These are phyloP conservation scores for Himalopsyche phryganea DNA, from an alignment of 1,140 invertebrate genomes.

Conservation along the genomic window DNA sequence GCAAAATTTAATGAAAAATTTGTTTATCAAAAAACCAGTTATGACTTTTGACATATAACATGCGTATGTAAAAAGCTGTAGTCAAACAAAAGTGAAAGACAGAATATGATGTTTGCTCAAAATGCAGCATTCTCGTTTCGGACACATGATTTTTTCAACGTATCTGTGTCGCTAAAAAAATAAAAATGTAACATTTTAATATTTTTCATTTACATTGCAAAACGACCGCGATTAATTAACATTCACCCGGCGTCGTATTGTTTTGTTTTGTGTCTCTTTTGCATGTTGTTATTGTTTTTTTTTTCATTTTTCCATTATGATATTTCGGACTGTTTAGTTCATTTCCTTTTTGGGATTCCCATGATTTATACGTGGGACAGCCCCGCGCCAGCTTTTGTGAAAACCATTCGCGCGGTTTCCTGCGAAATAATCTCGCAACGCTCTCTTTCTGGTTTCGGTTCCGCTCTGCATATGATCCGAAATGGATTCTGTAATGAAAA, in stretches of 20 bases:
- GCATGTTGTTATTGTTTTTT: conserved; percentile 7
- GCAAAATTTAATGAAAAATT: no score
- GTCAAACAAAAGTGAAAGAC: no score
- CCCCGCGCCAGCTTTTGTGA: conserved; percentile 1
- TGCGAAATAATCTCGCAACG: background rate
- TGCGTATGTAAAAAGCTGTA: no score
- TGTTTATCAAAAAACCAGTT: no score
- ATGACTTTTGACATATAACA: no score
- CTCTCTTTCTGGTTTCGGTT: background rate
- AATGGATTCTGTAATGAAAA: conserved; percentile 1
- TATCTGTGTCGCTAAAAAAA: background rate
- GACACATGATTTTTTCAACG: conserved; percentile 1
- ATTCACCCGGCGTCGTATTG: conserved; percentile 10
- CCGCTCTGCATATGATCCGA: background rate
- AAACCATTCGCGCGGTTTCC: conserved; percentile 1
- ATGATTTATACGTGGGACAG: conserved; percentile 10
- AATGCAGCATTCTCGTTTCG: conserved; percentile 1
- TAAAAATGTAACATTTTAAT: background rate
- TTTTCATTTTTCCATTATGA: conserved; percentile 5
- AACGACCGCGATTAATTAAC: conserved; percentile 22
- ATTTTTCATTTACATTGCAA: conserved; percentile 16
- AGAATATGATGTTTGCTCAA: background rate
- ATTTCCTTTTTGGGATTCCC: conserved; percentile 15
- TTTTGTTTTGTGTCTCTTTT: conserved; percentile 1
- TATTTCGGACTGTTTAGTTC: conserved; percentile 15